Percentiles rank a stretch among this genome's conserved stretches.
These are phyloP conservation scores for Varanus salvator DNA, from an alignment of 2,113 vertebrate species.

Conservation along the genomic window DNA sequence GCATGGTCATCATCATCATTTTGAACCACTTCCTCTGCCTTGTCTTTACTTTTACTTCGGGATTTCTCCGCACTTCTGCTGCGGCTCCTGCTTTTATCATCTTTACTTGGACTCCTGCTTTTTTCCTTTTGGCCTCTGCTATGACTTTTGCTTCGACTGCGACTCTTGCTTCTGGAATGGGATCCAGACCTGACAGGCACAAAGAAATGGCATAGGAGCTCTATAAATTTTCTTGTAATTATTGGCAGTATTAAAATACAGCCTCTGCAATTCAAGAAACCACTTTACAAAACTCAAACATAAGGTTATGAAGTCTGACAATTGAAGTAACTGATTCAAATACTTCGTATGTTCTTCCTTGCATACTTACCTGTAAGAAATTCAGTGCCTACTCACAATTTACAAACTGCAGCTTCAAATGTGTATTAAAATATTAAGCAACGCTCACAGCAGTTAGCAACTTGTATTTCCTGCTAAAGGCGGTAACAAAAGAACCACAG, in stretches of 20 bases:
- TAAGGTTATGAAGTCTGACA: background rate
- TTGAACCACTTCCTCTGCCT: slow-evolving; percentile 70
- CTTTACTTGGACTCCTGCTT: slow-evolving; percentile 84
- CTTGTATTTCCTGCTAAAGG: background rate
- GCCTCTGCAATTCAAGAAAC: background rate
- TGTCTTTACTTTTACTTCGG: slow-evolving; percentile 78
- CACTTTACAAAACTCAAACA: background rate
- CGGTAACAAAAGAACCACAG: background rate
- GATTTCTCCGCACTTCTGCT: slow-evolving; percentile 77
- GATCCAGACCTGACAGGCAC: slow-evolving; percentile 84
- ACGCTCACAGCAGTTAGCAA: background rate
- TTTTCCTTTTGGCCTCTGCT: slow-evolving; percentile 83
- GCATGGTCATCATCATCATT: slow-evolving; percentile 65
- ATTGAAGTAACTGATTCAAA: background rate
- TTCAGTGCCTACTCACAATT: background rate
- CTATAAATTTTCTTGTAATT: rapidly evolving
- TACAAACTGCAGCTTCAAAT: background rate
- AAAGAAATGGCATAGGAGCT: slow-evolving; percentile 28
- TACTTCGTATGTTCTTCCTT: background rate
- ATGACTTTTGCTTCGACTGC: slow-evolving; percentile 81
- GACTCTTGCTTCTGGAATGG: slow-evolving; percentile 85
- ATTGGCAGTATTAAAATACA: background rate
- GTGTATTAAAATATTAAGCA: background rate
- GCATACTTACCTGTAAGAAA: background rate
- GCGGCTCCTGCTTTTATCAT: slow-evolving; percentile 80